Evolutionary conservation across 2,797 vertebrate genomes (phyloP).

Genomic region (Platyrinchus mystaceus): DNA sequence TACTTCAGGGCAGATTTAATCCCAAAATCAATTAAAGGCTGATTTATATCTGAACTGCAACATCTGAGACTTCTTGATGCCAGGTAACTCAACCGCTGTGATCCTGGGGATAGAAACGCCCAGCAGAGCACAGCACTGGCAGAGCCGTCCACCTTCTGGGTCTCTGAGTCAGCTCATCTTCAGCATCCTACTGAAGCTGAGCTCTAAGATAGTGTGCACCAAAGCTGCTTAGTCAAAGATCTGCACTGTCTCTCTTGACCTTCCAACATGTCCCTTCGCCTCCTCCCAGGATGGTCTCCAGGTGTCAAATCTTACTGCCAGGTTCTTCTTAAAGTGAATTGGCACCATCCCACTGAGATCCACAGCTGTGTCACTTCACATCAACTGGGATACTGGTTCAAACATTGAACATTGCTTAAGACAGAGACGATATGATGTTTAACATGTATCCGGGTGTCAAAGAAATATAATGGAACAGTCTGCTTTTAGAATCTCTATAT

Average conservation of each 20-base stretch:
- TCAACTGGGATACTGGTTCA: background rate
- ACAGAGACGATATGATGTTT: background rate
- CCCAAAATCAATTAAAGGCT: constrained; percentile 40
- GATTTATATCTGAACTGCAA: constrained; percentile 21
- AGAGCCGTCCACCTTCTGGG: background rate
- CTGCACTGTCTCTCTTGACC: background rate
- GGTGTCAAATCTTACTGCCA: background rate
- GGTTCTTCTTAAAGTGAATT: background rate
- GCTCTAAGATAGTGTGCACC: background rate
- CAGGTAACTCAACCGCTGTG: background rate
- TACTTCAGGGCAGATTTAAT: constrained; percentile 26
- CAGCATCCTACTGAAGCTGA: background rate
- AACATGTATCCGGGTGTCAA: background rate
- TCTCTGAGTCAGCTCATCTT: background rate
- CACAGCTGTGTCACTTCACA: background rate
- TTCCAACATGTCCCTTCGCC: background rate
- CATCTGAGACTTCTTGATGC: background rate
- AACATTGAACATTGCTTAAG: background rate
- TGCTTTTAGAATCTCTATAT: background rate
- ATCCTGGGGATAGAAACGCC: background rate
- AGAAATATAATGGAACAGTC: background rate
- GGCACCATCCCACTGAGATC: background rate
- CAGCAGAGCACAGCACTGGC: background rate
- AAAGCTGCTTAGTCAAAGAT: background rate
- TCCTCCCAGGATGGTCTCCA: background rate